These are phyloP conservation scores for Felis catus DNA, from an alignment of 2,113 vertebrate species.

Conservation along the genomic window DNA sequence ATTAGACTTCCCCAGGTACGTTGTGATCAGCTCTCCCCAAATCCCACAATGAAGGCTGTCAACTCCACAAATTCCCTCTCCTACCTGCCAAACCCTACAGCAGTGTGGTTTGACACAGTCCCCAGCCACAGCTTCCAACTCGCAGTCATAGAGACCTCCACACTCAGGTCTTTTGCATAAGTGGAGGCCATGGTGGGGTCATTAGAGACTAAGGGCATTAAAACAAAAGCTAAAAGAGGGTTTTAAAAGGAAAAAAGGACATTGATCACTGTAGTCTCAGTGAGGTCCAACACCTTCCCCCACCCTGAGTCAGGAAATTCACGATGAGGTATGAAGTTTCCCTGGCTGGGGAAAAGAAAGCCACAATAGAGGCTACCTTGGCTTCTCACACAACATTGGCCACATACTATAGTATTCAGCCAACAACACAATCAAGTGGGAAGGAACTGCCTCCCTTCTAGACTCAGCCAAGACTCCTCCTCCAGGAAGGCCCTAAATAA, in stretches of 20 bases:
- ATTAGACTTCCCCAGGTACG: background rate
- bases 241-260: background rate
- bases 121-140: background rate
- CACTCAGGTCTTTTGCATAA: background rate
- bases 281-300: background rate
- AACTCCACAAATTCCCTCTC: background rate
- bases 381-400: conserved; percentile 65
- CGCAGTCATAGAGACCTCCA: background rate
- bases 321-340: conserved; percentile 74
- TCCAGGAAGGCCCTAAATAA: conserved; percentile 79
- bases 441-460: conserved; percentile 75
- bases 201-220: background rate
- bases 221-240: conserved; percentile 43
- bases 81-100: background rate
- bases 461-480: conserved; percentile 71
- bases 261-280: background rate
- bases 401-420: conserved; percentile 64
- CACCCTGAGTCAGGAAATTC: conserved; percentile 67
- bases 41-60: background rate
- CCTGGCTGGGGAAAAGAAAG: conserved; percentile 61
- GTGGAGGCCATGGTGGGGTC: background rate
- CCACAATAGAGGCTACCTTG: conserved; percentile 73
- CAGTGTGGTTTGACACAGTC: background rate
- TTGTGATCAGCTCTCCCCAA: background rate
- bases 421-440: conserved; percentile 79